Conservation (phyloP, 2,113 vertebrate genomes). For the Lanius collurio region DNA sequence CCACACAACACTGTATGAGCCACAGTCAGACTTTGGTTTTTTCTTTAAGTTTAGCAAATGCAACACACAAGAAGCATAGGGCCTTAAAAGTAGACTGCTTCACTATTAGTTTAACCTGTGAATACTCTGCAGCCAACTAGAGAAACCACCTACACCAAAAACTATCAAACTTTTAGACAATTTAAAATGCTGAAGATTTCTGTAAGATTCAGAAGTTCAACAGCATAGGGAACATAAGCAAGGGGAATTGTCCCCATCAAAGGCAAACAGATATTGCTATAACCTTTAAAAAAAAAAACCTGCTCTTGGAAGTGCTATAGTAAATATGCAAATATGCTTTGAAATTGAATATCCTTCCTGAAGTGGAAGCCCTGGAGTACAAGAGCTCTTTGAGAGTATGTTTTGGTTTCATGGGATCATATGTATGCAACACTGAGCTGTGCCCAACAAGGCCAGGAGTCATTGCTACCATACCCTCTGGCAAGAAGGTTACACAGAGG, state of each 20-base stretch:
- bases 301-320: constrained; percentile 33
- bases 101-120: not conserved
- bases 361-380: constrained; percentile 38
- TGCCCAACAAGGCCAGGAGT: not conserved
- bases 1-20: not conserved
- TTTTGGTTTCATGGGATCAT: constrained; percentile 30
- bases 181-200: not conserved
- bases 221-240: not conserved
- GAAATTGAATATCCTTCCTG: constrained; percentile 62
- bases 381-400: constrained; percentile 57
- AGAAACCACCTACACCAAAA: not conserved
- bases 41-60: not conserved
- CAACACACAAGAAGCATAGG: not conserved
- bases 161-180: not conserved
- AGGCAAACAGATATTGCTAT: constrained; percentile 52
- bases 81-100: not conserved
- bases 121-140: not conserved
- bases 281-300: constrained; percentile 25
- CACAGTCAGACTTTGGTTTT: not conserved
- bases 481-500: not conserved
- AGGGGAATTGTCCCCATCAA: constrained; percentile 46
- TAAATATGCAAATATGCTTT: constrained; percentile 64
- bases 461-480: not conserved
- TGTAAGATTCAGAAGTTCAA: not conserved
- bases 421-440: not conserved